These are phyloP conservation scores for Brachyalestes nurse DNA, from an alignment of 2,797 vertebrate genomes.

Conservation along the genomic window DNA sequence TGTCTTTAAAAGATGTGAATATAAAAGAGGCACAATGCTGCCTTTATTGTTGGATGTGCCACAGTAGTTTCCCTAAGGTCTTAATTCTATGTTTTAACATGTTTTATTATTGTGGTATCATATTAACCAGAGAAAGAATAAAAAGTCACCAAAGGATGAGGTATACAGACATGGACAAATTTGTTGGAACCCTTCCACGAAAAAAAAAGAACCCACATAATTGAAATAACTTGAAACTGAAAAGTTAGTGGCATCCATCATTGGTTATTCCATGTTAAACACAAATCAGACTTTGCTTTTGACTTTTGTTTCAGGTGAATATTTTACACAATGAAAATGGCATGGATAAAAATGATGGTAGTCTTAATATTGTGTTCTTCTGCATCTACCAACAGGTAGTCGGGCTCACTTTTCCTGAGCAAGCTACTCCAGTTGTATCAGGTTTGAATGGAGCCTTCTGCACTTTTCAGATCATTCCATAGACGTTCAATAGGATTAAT, in stretches of 20 bases:
- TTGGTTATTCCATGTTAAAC: background rate
- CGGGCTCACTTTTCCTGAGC: too few species aligned
- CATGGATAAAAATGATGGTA: background rate
- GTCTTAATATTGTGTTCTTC: background rate
- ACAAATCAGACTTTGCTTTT: background rate
- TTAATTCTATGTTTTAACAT: too few species aligned
- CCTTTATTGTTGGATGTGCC: too few species aligned
- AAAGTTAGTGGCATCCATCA: background rate
- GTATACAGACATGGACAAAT: too few species aligned
- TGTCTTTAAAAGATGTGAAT: too few species aligned
- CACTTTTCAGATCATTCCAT: background rate
- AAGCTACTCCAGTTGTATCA: background rate
- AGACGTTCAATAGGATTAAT: background rate
- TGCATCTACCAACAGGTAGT: background rate
- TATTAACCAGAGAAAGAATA: too few species aligned
- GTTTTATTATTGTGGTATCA: too few species aligned
- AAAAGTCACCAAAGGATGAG: too few species aligned
- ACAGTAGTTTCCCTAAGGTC: too few species aligned
- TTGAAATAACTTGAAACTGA: background rate
- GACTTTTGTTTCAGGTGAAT: background rate
- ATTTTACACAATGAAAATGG: background rate
- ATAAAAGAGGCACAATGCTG: too few species aligned
- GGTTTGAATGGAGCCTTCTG: background rate
- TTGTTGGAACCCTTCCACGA: background rate
- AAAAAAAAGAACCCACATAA: background rate